Base-by-base conservation (phyloP, 1,140 invertebrate species). In the Heliconius eleuchia region DNA sequence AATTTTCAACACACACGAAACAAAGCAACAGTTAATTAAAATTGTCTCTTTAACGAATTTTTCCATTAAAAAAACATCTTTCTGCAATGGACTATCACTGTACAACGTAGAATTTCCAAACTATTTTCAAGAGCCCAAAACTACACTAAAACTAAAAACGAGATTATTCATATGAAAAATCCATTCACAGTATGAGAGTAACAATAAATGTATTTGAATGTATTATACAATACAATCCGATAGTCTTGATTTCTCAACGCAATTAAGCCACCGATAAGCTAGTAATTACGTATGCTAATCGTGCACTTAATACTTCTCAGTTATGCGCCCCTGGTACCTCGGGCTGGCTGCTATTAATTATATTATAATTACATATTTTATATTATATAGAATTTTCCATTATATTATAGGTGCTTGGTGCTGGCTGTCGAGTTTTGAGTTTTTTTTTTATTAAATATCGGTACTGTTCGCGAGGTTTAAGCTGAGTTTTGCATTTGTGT, bases 201-300 rank as follows among this genome's bases (percentile, higher is more conserved):
- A 66, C 60, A 66, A 66, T 66, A 79, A 74, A 30, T 55, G 46
- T 71, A 77, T 77, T 77, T 77, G 50, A 77, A 71, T 79, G 55
- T 74, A 52, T 52, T 52, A 19, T 52, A 80, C 74, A 80, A 80
- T 80, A 77, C 79, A 80, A 80, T 80, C 76, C 71, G 70, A 80
- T 80, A 80, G 75, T 77, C 76, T 23, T 83, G 89, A 89, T 91
- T 89, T 85, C 89, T 89, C 88, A 87, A 83, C 78, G 90, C 89
- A 91, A 91, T 91, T 91, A 91, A 91, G 86, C 77, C 73, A 73
- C 80, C 86, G 90, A 90, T 91, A 91, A 90, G 87, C 85, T 84
- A 82, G 88, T 90, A 89, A 90, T 91, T 90, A 91, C 89, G 89
- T 90, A 91, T 91, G 90, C 87, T 91, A 91, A 91, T 89, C 86